A percentile compares a stretch with the other conserved stretches of the same genome.
These are phyloP conservation scores for Crematogaster levior DNA, from an alignment of 2,888 invertebrate species.

Conservation along the genomic window DNA sequence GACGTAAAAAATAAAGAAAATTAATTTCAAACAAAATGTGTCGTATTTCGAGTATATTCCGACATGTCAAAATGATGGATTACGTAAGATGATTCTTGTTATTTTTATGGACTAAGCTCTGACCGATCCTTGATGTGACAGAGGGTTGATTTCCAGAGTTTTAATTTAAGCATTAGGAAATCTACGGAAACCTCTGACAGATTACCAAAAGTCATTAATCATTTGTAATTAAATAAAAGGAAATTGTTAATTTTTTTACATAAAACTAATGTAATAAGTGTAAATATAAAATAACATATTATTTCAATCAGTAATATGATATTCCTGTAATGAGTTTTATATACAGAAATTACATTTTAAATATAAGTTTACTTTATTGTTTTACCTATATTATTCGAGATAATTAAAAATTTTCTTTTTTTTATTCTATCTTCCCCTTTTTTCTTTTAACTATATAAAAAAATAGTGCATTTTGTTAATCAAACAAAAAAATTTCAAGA, in stretches of 20 bases:
- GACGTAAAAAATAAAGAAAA: constrained; percentile 13
- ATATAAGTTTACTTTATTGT: background rate
- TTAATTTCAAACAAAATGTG: background rate
- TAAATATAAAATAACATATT: too few species aligned
- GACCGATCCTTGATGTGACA: constrained; percentile 10
- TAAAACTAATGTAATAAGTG: background rate
- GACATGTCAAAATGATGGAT: constrained; percentile 41
- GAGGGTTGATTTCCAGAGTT: constrained; percentile 15
- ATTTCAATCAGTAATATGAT: background rate
- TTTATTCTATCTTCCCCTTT: background rate
- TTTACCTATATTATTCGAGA: background rate
- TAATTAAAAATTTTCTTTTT: background rate
- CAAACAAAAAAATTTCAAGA: background rate
- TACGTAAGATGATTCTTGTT: constrained; percentile 6
- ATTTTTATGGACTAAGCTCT: constrained; percentile 28
- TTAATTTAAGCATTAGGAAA: constrained; percentile 16
- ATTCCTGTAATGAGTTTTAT: background rate
- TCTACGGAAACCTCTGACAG: background rate
- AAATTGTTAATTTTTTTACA: background rate
- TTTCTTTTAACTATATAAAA: background rate
- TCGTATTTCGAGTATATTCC: constrained; percentile 8
- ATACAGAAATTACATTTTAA: background rate
- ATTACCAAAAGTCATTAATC: constrained; percentile 1
- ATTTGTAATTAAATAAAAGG: constrained; percentile 15
- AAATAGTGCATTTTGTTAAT: background rate